Base-by-base conservation (phyloP, 1,140 invertebrate species). In the Drosophila varians region DNA sequence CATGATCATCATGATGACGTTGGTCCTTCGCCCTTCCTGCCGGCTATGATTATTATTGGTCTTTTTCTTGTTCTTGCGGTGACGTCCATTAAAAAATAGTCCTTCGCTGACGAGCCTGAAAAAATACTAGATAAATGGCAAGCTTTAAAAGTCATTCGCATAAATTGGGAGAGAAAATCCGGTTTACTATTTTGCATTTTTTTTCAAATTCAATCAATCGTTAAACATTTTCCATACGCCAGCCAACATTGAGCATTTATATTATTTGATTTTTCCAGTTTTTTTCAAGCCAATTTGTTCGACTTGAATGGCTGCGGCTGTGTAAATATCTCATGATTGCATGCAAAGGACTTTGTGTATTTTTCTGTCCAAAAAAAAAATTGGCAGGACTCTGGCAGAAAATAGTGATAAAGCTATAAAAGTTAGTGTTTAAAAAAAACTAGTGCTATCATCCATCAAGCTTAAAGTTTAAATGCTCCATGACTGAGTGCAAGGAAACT, bases 121-220 rank as follows among this genome's bases (percentile, higher is more conserved):
- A 74, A 74, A 43, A 65, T 46, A 45, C 14, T 47, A 84, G 61
- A 74, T 66, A 82, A 74, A 58, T 66, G 23, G 45, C 61, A 51
- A 47, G 48, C 26, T 74, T 74, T 56, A 74, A 84, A 70, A 73
- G 61, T 74, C 55, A 74, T 77, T 54, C 31, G 57, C 51, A 43
- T 58, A 54, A 58, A 73, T 57, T 77, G 38, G 28, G 9, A 21
- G 8, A 26, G 51, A 60, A 23, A 23, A 23, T 14, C 25, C 31
- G 18, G 45, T 40, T 40, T 12, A 8, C 36, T 4, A 34, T 53
- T 25, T 14, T 28, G 5, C 12, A 18, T 38, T 57, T 38, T 36
- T 9, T 0, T 7, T 9, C n/a, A 51, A 66, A 72, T 66, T 45
- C 52, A 82, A 82, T 82, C 68, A 77, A 52, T 52, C 21, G 46